Evolutionary conservation across 1,140 invertebrate species (phyloP).

Genomic region (Lasaia peninsularis): DNA sequence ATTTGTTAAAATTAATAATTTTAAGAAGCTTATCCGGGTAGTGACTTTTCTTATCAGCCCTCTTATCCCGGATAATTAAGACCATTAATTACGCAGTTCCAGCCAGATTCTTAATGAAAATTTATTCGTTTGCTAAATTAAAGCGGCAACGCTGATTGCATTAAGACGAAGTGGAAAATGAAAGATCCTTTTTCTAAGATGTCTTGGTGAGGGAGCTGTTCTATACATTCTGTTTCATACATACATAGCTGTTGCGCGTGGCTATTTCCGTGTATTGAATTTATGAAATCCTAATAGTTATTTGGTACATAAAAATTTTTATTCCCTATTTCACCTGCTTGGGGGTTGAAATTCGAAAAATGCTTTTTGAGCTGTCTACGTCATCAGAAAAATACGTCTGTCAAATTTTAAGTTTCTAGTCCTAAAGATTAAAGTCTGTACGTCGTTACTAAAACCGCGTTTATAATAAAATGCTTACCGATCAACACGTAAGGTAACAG

Average conservation of each 20-base stretch:
- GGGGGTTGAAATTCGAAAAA: no score
- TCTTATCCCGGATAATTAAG: conserved; percentile 36
- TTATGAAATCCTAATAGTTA: no score
- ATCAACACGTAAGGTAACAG: no score
- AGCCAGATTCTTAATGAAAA: conserved; percentile 53
- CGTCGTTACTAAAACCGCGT: no score
- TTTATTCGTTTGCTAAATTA: conserved; percentile 49
- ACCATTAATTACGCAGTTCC: conserved; percentile 54
- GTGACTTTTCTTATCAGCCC: conserved; percentile 19
- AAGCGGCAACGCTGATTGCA: conserved; percentile 18
- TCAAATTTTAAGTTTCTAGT: no score
- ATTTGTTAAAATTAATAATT: conserved; percentile 8
- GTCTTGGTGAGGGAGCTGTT: neutral
- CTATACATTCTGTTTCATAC: neutral
- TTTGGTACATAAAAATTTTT: no score
- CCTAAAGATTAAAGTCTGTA: no score
- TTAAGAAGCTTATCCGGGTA: conserved; percentile 4
- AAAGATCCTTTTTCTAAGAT: conserved; percentile 14
- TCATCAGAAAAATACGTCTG: no score
- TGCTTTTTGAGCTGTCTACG: no score
- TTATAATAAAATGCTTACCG: no score
- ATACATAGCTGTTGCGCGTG: neutral
- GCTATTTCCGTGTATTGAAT: no score
- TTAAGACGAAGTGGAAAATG: conserved; percentile 22
- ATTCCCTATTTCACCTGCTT: no score